These are phyloP conservation scores for Aurelia sp. DNA, from an alignment of 30 jellyfish, hydroid and myxozoan species.

Conservation along the genomic window DNA sequence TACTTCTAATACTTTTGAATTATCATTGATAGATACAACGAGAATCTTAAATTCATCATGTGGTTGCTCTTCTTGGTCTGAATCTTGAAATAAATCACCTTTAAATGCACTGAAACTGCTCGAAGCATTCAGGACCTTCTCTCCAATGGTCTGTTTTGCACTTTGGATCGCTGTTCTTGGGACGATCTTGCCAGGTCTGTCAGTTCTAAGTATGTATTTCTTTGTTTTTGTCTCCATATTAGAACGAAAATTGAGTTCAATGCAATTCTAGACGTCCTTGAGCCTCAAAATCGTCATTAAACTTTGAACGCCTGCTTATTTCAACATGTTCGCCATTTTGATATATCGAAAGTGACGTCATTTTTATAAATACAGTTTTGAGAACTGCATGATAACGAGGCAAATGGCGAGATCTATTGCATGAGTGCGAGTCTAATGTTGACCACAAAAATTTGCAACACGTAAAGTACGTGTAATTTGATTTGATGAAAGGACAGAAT, in stretches of 20 bases:
- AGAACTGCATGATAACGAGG: not conserved
- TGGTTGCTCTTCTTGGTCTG: conserved; percentile 35
- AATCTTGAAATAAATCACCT: conserved; percentile 59
- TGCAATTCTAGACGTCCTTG: not conserved
- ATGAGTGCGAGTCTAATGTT: too few relatives aligned
- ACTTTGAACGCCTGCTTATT: not conserved
- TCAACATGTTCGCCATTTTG: not conserved
- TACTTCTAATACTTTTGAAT: conserved; percentile 33
- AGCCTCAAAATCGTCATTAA: not conserved
- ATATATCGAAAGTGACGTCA: conserved; percentile 5
- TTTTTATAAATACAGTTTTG: not conserved
- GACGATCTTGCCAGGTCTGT: conserved; percentile 43
- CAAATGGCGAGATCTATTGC: too few relatives aligned
- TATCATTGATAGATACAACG: conserved; percentile 31
- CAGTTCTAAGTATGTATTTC: conserved; percentile 34
- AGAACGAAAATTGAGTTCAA: not conserved
- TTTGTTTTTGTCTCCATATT: not conserved
- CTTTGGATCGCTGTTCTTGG: not conserved
- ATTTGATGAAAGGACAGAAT: too few relatives aligned
- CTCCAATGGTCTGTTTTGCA: not conserved
- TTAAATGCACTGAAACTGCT: conserved; percentile 30
- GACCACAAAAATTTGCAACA: too few relatives aligned
- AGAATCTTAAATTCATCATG: conserved; percentile 9
- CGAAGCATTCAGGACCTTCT: not conserved
- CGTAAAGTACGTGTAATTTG: too few relatives aligned